Evolutionary conservation across 1,140 invertebrate species (phyloP), one percentile per base, ranked within the genome.

Genomic region (Pomacea maculata): DNA sequence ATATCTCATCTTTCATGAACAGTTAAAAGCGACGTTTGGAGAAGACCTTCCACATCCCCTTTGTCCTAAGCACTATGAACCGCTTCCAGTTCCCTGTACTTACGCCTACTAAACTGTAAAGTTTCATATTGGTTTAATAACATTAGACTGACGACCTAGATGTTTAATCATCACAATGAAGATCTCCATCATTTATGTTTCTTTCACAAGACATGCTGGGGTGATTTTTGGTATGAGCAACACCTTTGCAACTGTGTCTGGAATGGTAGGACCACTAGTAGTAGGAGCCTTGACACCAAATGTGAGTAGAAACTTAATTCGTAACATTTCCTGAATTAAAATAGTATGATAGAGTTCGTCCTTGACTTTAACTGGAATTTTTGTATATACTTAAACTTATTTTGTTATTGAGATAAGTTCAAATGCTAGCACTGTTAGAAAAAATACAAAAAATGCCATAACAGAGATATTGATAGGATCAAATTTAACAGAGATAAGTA

Each of bases 191-290:
- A 25, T 21, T 25, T 1, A 25, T 64, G 54, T n/a, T 45, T 75
- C 52, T 76, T 21, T 21, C 15, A 77, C 65, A 70, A 85, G 83
- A 52, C 88, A 88, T 91, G 95, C 95, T 21, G 95, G 93, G 95
- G 72, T 86, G 5, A 88, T 97, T n/a, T 96, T 96, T 94, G 96
- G 96, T 3, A 93, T 97, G 55, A 95, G 95, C 2, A 97, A 97
- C 88, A 96, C 95, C 0, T 92, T 96, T 81, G 96, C 95, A 0
- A 96, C 96, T 1, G 88, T 97, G 80, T 95, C 96, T 54, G 96
- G 96, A 45, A 96, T 97, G 83, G 89, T 97, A 6, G 95, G 95
- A 88, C 96, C 96, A 0, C 92, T 94, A 17, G 90, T 96, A 9
- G 95, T 95, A 8, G 95, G 95, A 29, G 93, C 93, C 74, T 94